Conservation (phyloP, 2,113 vertebrate species). For the Pongo pygmaeus region DNA sequence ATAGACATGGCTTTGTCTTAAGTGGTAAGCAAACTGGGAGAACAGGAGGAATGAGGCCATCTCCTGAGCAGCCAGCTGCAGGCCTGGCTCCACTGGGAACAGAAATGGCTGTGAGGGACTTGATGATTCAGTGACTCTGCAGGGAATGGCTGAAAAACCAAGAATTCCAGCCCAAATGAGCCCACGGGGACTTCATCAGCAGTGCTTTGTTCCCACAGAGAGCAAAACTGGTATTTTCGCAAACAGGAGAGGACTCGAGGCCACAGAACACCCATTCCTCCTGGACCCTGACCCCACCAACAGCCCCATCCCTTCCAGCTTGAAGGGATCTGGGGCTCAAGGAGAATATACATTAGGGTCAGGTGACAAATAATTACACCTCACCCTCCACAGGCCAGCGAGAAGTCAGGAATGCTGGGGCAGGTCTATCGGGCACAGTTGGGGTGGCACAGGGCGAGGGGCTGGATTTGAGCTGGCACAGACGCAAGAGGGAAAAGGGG, state of each 20-base stretch:
- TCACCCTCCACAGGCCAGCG: rapidly evolving
- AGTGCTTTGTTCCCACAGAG: not conserved
- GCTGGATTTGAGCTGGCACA: not conserved
- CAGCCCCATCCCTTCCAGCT: not conserved
- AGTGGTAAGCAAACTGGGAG: not conserved
- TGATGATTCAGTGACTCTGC: not conserved
- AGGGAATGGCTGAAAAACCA: not conserved
- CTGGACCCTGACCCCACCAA: not conserved
- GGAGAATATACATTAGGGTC: not conserved
- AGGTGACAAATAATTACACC: not conserved
- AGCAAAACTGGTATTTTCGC: not conserved
- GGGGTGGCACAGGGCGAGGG: not conserved
- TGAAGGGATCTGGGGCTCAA: not conserved
- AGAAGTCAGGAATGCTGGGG: not conserved
- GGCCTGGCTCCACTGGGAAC: not conserved
- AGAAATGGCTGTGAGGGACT: not conserved
- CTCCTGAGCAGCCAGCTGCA: not conserved
- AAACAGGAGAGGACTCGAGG: not conserved
- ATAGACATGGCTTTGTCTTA: not conserved
- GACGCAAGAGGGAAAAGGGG: not conserved
- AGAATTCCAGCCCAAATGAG: not conserved
- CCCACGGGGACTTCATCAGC: rapidly evolving
- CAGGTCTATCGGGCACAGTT: not conserved
- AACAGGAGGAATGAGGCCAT: not conserved
- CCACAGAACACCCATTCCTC: not conserved